Evolutionary conservation across 2,888 invertebrate species (phyloP).

Genomic region (Agrilus mali): DNA sequence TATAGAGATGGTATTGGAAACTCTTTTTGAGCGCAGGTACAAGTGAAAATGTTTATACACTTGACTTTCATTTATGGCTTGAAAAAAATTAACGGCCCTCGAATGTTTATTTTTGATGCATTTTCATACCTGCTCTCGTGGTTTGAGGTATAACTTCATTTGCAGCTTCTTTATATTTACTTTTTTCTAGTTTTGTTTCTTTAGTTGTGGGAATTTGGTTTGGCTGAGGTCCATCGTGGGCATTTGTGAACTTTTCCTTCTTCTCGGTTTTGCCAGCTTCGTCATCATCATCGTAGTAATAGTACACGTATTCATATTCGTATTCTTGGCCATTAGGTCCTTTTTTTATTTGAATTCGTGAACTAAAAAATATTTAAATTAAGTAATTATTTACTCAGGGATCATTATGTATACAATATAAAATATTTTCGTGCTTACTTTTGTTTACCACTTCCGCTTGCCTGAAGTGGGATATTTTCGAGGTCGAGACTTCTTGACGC

Average conservation of each 20-base stretch:
- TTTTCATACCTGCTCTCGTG: slow-evolving; percentile 25
- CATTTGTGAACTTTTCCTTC: slow-evolving; percentile 32
- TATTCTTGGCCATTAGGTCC: slow-evolving; percentile 84
- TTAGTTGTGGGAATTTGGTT: slow-evolving; percentile 37
- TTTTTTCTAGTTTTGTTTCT: slow-evolving; percentile 14
- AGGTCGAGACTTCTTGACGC: slow-evolving; percentile 35
- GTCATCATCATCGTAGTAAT: slow-evolving; percentile 78
- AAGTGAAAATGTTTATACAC: no score
- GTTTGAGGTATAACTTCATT: slow-evolving; percentile 51
- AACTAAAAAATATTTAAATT: slow-evolving; percentile 26
- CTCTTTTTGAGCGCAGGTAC: no score
- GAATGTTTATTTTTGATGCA: no score
- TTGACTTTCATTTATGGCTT: no score
- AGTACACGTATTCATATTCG: slow-evolving; percentile 85
- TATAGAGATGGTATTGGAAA: no score
- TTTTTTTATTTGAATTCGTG: slow-evolving; percentile 71
- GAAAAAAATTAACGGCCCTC: no score
- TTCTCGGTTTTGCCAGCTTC: slow-evolving; percentile 33
- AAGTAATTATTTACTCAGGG: no score
- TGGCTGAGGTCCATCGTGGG: slow-evolving; percentile 49
- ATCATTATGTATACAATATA: no score
- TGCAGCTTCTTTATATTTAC: slow-evolving; percentile 36
- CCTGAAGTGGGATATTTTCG: slow-evolving; percentile 31
- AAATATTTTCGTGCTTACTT: slow-evolving; percentile 15
- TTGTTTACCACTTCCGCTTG: slow-evolving; percentile 53